Base-by-base conservation (phyloP, 2,888 invertebrate species). In the Apoderus coryli region DNA sequence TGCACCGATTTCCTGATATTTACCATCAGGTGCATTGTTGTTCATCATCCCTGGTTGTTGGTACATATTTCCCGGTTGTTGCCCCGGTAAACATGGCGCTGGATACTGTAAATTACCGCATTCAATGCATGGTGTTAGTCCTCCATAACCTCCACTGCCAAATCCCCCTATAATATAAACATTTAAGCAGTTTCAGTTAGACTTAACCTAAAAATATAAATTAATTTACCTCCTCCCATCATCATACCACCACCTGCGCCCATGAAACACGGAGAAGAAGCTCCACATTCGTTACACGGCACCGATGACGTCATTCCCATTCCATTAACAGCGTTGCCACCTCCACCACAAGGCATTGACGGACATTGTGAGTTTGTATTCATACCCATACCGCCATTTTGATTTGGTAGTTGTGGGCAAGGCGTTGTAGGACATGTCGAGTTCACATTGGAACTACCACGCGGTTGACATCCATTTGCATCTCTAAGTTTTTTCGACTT, bases 1-100 rank as follows among this genome's bases (percentile, higher is more conserved):
- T 2, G 74, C 73, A 1, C 69, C 69, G 23, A 76, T 73, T 55
- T 76, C 73, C 53, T 73, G 72, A 41, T 67, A 72, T 19, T 61
- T 61, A 55, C 61, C 52, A 4, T 44, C 42, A 16, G 36, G 39
- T 3, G n/a, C 13, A 5, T 2, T 29, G 11, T 15, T 16, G 9
- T 4, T 28, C 32, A 22, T 29, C 12, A n/a, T 9, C 9, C 22
- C 7, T 12, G 19, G 4, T 7, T 13, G 19, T 14, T 22, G 11
- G 10, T 11, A 10, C 22, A 13, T 5, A n/a, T 22, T 3, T 10
- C 24, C 24, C 5, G 12, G 11, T 9, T 10, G 15, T 19, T 22
- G 16, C 4, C 30, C 32, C 5, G 32, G 34, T 23, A 39, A 13
- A 23, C 37, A 39, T 4, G 35, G 31, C n/a, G 39, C 26, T 2